Conservation (phyloP, 2,888 invertebrate species). For the Pomacea canaliculata region DNA sequence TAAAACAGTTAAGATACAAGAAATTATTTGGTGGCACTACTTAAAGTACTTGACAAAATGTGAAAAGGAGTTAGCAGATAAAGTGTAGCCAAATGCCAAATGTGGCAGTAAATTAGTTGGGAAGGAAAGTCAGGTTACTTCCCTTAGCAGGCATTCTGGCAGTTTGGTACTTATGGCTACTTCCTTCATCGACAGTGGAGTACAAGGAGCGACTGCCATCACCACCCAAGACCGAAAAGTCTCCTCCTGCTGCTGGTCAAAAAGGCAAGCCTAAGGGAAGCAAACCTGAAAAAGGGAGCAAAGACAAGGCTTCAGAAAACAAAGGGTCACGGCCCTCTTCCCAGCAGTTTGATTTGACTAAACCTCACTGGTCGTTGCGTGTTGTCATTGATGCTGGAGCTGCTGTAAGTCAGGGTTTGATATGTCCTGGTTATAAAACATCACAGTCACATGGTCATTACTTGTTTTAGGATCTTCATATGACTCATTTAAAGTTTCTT, state of each 20-base stretch:
- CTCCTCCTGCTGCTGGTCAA: slow-evolving; percentile 34
- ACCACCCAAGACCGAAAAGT: slow-evolving; percentile 57
- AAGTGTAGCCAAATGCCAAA: too few relatives aligned
- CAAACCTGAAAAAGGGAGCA: slow-evolving; percentile 58
- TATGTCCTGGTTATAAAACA: not conserved
- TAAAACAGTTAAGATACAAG: too few relatives aligned
- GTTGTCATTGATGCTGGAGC: slow-evolving; percentile 65
- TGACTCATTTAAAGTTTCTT: not conserved
- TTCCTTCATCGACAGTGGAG: slow-evolving; percentile 42
- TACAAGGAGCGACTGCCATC: slow-evolving; percentile 57
- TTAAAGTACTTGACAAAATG: too few relatives aligned
- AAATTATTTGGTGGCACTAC: too few relatives aligned
- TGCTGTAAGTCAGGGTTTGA: slow-evolving; percentile 51
- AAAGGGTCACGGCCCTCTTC: slow-evolving; percentile 63
- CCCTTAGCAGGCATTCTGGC: too few relatives aligned
- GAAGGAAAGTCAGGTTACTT: too few relatives aligned
- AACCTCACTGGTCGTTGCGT: slow-evolving; percentile 67
- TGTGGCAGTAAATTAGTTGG: too few relatives aligned
- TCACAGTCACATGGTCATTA: not conserved
- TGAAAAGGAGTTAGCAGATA: too few relatives aligned
- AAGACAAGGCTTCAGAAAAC: slow-evolving; percentile 51
- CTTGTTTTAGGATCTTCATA: not conserved
- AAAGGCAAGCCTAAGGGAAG: slow-evolving; percentile 54
- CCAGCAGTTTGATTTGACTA: slow-evolving; percentile 67
- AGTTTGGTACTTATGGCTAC: too few relatives aligned